A percentile compares a stretch with the other conserved stretches of the same genome.
Evolutionary conservation across 1,140 invertebrate genomes (phyloP).

Genomic region (Conopomorpha cramerella): DNA sequence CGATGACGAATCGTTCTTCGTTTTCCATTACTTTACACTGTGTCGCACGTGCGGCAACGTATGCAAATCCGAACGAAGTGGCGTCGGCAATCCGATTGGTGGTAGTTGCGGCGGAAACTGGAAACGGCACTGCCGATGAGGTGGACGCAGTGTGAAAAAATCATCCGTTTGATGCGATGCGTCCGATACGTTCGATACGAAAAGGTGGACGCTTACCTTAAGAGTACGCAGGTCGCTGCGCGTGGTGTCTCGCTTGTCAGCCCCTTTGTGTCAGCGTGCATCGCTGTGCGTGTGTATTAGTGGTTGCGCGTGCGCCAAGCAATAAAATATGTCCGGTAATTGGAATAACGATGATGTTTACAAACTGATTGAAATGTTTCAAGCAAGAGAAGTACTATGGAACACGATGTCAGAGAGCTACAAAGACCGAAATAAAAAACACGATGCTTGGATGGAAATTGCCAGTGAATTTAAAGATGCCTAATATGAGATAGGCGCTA

Average conservation of each 20-base stretch:
- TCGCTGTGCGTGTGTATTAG: neutral
- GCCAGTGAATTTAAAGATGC: conserved; percentile 9
- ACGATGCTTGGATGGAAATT: conserved; percentile 12
- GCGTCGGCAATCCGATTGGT: too few species aligned
- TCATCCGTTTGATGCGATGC: too few species aligned
- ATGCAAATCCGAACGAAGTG: too few species aligned
- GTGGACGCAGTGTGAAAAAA: too few species aligned
- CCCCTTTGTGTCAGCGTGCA: neutral
- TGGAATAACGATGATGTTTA: conserved; percentile 14
- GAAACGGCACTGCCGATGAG: too few species aligned
- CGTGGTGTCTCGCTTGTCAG: neutral
- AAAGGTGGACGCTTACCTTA: too few species aligned
- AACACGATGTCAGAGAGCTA: conserved; percentile 10
- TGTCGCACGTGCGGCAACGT: too few species aligned
- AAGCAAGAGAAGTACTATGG: conserved; percentile 13
- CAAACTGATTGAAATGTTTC: conserved; percentile 16
- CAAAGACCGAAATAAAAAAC: conserved; percentile 14
- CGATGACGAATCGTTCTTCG: too few species aligned
- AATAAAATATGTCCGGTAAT: conserved; percentile 10
- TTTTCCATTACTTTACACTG: too few species aligned
- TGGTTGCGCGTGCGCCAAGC: neutral
- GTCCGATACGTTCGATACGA: too few species aligned
- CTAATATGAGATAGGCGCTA: too few species aligned
- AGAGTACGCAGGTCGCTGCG: neutral
- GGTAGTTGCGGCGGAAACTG: too few species aligned